A percentile compares a stretch with the other conserved stretches of the same genome.
Conservation (phyloP, 2,113 vertebrate species). For the Agelaius phoeniceus region DNA sequence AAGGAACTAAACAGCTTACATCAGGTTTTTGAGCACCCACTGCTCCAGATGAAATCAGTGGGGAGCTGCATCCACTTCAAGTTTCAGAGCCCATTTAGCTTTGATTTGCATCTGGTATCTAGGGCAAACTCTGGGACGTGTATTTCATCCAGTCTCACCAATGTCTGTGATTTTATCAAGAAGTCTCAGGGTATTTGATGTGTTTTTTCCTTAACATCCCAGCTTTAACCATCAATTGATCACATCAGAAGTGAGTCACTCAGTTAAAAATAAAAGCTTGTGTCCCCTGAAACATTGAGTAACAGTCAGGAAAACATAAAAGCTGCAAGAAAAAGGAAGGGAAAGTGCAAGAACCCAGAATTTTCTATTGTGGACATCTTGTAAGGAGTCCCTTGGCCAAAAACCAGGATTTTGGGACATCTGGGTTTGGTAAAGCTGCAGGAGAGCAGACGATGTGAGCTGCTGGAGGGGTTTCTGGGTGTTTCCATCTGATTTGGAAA, state of each 20-base stretch:
- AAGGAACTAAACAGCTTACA: not conserved
- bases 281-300: not conserved
- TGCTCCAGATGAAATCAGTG: not conserved
- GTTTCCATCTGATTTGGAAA: not conserved
- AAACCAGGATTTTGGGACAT: accelerated
- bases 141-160: not conserved
- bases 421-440: not conserved
- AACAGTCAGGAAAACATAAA: not conserved
- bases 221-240: slow-evolving; percentile 23
- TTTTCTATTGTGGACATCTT: not conserved
- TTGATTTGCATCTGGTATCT: slow-evolving; percentile 43
- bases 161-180: slow-evolving; percentile 21
- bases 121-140: slow-evolving; percentile 21
- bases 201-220: not conserved
- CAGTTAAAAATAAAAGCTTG: not conserved
- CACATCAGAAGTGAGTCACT: not conserved
- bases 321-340: not conserved
- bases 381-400: not conserved
- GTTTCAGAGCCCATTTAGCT: slow-evolving; percentile 17
- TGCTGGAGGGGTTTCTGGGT: not conserved
- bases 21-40: not conserved
- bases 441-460: accelerated
- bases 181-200: slow-evolving; percentile 15
- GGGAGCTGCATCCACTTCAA: not conserved
- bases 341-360: not conserved